A percentile compares a stretch with the other conserved stretches of the same genome.
These are phyloP conservation scores for Diorhabda elongata DNA, from an alignment of 1,140 invertebrate species.

Conservation along the genomic window DNA sequence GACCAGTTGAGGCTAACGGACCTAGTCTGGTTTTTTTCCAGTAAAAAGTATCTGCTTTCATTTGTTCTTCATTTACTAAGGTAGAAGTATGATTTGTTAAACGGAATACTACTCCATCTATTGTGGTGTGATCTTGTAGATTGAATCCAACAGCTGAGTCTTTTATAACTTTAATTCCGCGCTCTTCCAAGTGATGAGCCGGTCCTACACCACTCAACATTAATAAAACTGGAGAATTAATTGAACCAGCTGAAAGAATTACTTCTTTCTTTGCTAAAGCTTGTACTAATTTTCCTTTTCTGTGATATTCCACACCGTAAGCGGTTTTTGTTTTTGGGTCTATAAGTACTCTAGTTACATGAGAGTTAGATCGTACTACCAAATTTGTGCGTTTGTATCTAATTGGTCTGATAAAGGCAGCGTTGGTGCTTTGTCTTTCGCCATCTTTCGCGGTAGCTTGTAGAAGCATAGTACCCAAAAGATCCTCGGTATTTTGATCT, in stretches of 20 bases:
- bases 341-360: constrained; percentile 69
- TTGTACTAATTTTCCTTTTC: constrained; percentile 48
- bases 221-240: constrained; percentile 69
- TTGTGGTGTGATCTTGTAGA: constrained; percentile 70
- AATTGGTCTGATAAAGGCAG: constrained; percentile 69
- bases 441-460: constrained; percentile 60
- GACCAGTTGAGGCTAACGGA: constrained; percentile 51
- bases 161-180: constrained; percentile 57
- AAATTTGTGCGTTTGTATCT: constrained; percentile 67
- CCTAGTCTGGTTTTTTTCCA: constrained; percentile 50
- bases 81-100: constrained; percentile 54
- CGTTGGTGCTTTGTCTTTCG: constrained; percentile 64
- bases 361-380: constrained; percentile 62
- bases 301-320: constrained; percentile 62
- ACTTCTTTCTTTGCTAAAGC: constrained; percentile 64
- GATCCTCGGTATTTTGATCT: constrained; percentile 54
- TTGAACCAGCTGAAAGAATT: constrained; percentile 64
- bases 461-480: constrained; percentile 56
- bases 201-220: constrained; percentile 75
- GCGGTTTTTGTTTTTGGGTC: constrained; percentile 64
- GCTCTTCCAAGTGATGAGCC: constrained; percentile 53
- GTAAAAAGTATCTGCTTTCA: constrained; percentile 51
- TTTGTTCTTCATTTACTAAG: constrained; percentile 49
- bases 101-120: constrained; percentile 55
- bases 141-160: constrained; percentile 69